Conservation (phyloP, 2,113 vertebrate species). For the Hassar affinis region DNA sequence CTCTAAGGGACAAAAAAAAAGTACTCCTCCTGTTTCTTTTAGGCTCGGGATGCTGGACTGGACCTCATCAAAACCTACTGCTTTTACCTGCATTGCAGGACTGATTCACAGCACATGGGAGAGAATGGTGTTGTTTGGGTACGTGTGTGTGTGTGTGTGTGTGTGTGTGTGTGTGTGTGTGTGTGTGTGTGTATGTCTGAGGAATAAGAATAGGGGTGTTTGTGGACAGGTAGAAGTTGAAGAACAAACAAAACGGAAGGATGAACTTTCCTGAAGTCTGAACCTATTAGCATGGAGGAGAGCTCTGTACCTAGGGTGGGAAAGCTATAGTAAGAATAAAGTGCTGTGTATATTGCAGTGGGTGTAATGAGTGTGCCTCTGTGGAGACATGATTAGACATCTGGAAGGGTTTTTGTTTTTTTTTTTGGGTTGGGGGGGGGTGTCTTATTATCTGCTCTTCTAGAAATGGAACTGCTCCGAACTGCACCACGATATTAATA, state of each 20-base stretch:
- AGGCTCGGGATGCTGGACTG: slow-evolving; percentile 32
- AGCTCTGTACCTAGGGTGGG: slow-evolving; percentile 23
- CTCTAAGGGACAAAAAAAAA: slow-evolving; percentile 36
- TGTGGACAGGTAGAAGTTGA: slow-evolving; percentile 23
- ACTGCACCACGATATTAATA: slow-evolving; percentile 59
- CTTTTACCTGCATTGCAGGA: slow-evolving; percentile 40
- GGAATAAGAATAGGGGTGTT: slow-evolving; percentile 67
- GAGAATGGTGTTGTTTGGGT: background rate
- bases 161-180: slow-evolving; percentile 47
- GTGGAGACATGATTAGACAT: slow-evolving; percentile 62
- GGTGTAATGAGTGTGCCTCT: slow-evolving; percentile 30
- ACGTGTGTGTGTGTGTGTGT: background rate
- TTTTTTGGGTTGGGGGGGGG: slow-evolving; percentile 39
- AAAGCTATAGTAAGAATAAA: slow-evolving; percentile 38
- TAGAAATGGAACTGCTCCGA: slow-evolving; percentile 44
- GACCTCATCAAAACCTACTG: slow-evolving; percentile 30
- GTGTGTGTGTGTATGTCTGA: slow-evolving; percentile 48
- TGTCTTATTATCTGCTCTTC: slow-evolving; percentile 40
- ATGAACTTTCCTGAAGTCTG: slow-evolving; percentile 57
- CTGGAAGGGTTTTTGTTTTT: slow-evolving; percentile 55
- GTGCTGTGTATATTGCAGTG: slow-evolving; percentile 43
- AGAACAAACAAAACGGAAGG: slow-evolving; percentile 34
- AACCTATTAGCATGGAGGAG: slow-evolving; percentile 57
- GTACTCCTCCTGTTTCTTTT: slow-evolving; percentile 41
- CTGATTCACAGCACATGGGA: slow-evolving; percentile 30